Evolutionary conservation across 2,797 vertebrate genomes (phyloP).

Genomic region (Helostoma temminkii): DNA sequence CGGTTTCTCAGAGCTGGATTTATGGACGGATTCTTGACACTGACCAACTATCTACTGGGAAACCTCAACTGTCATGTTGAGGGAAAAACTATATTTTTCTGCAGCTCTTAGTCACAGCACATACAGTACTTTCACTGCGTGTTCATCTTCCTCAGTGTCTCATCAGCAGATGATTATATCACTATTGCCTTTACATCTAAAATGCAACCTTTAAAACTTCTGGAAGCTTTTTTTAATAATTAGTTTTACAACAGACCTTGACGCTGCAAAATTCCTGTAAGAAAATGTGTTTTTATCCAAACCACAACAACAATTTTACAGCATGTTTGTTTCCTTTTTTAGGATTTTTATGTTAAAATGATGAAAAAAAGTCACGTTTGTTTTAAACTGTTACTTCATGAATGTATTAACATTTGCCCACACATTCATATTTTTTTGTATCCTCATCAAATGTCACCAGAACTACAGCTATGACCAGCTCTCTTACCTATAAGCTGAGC

Average conservation of each 20-base stretch:
- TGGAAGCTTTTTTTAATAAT: not conserved
- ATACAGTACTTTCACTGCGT: not conserved
- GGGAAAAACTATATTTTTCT: conserved; percentile 7
- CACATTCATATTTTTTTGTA: not conserved
- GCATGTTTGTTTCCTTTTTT: not conserved
- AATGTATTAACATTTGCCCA: too few relatives aligned
- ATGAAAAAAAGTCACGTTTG: too few relatives aligned
- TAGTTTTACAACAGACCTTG: not conserved
- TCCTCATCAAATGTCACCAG: not conserved
- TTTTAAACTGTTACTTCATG: too few relatives aligned
- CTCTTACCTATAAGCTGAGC: conserved; percentile 85
- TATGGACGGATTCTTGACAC: conserved; percentile 29
- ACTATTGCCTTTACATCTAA: not conserved
- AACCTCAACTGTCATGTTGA: conserved; percentile 27
- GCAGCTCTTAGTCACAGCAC: not conserved
- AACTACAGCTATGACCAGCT: not conserved
- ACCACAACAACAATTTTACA: too few relatives aligned
- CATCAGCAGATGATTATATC: not conserved
- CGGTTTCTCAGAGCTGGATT: conserved; percentile 67
- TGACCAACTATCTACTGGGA: conserved; percentile 7
- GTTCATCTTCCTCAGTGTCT: not conserved
- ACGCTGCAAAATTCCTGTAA: not conserved
- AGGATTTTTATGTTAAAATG: too few relatives aligned
- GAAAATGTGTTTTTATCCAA: not conserved
- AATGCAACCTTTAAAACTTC: conserved; percentile 5